Base-by-base conservation (phyloP, 2,888 invertebrate species). In the Pachymerium ferrugineum region DNA sequence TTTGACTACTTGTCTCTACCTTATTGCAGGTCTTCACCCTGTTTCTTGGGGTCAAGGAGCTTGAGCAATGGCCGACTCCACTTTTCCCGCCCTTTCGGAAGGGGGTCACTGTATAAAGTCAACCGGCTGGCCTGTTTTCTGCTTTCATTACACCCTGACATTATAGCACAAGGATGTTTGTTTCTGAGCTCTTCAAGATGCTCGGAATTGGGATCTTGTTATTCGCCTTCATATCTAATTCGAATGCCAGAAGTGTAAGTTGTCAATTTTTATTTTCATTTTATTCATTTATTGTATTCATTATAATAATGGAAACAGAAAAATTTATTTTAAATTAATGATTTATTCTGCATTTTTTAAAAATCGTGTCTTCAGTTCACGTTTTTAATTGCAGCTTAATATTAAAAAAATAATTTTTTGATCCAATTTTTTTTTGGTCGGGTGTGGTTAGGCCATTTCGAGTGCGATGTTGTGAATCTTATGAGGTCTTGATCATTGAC, bases 31-130 rank as follows among this genome's bases (percentile, higher is more conserved):
- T 47, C 47, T 47, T 54, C 54, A 54, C 54, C 54, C 54, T 22
- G 54, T 22, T 54, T 54, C 10, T 54, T 54, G 54, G 54, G 54
- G 54, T 54, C 54, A 54, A 54, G 54, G 54, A 54, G 54, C 54
- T 25, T 54, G 47, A 47, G 47, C 47, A 47, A 47, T 22, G 47
- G 25, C 54, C 54, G 54, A 54, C 54, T 54, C 22, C 54, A 54
- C 54, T 54, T 54, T 54, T 54, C 54, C 54, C 54, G 54, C 54
- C 54, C 54, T 54, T 54, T 54, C 54, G 47, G 25, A 54, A 54
- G 54, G 54, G 54, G 54, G 54, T 54, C 54, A 54, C 25, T 54
- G 54, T 54, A 54, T 54, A 54, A 54, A 54, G 8, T 54, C 22
- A 22, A 14, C 5, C 54, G 5, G 28, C 54, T 54, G 54, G 54